phyloP scores from a whole-genome alignment of 2,888 invertebrate genomes.

The Acanthacorydalis orientalis region DNA sequence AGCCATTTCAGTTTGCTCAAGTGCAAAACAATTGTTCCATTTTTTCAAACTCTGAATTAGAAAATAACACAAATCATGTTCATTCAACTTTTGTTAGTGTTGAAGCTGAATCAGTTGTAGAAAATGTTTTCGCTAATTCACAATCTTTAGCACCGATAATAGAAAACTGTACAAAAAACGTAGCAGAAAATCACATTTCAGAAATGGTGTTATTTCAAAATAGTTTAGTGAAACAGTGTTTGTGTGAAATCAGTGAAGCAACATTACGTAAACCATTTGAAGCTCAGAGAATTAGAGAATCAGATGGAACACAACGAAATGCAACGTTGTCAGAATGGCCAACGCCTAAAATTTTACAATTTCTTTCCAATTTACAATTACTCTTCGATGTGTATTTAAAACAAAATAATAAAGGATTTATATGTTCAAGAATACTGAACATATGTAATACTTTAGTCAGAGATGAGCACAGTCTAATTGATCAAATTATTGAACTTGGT shows the following conservation, averaged over 20 bases:
- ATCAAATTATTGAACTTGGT: slow-evolving; percentile 65
- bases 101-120: no score
- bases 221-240: slow-evolving; percentile 55
- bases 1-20: no score
- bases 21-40: no score
- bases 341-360: slow-evolving; percentile 51
- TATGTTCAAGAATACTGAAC: slow-evolving; percentile 65
- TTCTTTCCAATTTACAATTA: slow-evolving; percentile 67
- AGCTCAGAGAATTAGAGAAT: slow-evolving; percentile 32
- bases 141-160: no score
- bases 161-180: no score
- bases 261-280: slow-evolving; percentile 55
- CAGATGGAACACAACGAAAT: slow-evolving; percentile 30
- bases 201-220: slow-evolving; percentile 44
- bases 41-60: no score
- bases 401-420: slow-evolving; percentile 65
- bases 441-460: slow-evolving; percentile 64
- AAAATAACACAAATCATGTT: no score
- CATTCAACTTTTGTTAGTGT: no score
- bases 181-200: slow-evolving; percentile 15
- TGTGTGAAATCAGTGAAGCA: slow-evolving; percentile 59
- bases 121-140: no score
- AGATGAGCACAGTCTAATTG: slow-evolving; percentile 69
- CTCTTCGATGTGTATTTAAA: slow-evolving; percentile 72
- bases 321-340: slow-evolving; percentile 44